A percentile compares a stretch with the other conserved stretches of the same genome.
These are phyloP conservation scores for Ptychoptera contaminata DNA, from an alignment of 2,888 invertebrate species.

Conservation along the genomic window DNA sequence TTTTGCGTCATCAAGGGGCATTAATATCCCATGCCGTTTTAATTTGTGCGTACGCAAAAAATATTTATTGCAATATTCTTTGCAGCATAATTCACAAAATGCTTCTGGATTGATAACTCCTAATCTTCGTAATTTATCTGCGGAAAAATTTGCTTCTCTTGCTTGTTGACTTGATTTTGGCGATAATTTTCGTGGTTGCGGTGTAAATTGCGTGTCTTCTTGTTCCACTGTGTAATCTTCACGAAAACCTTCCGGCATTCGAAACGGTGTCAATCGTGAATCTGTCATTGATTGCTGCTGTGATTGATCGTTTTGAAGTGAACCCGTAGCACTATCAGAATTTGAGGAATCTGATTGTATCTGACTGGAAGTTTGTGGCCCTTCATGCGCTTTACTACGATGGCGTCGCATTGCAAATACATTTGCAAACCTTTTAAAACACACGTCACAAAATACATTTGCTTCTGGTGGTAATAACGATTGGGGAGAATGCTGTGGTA, in stretches of 20 bases:
- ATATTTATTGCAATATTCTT: conserved; percentile 87
- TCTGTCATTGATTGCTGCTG: conserved; percentile 5
- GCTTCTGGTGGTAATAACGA: conserved; percentile 16
- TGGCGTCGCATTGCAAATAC: conserved; percentile 56
- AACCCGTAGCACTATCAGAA: neutral
- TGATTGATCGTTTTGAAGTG: too few species aligned
- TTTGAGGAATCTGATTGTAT: conserved; percentile 2
- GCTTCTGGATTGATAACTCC: conserved; percentile 76
- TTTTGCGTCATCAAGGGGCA: conserved; percentile 41
- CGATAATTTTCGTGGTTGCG: conserved; percentile 40
- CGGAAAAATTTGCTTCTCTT: conserved; percentile 54
- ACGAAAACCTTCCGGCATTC: conserved; percentile 30
- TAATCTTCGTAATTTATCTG: conserved; percentile 56
- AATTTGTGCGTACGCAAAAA: conserved; percentile 84
- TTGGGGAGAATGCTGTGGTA: conserved; percentile 10
- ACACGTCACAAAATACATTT: conserved; percentile 46
- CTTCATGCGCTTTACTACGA: conserved; percentile 49
- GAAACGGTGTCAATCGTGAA: conserved; percentile 13
- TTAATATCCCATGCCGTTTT: conserved; percentile 75
- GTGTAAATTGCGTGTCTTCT: conserved; percentile 31
- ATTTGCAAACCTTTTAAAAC: conserved; percentile 56
- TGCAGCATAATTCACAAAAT: conserved; percentile 86
- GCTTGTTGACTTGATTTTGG: conserved; percentile 45
- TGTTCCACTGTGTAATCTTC: conserved; percentile 31
- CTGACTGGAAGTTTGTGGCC: conserved; percentile 15